A percentile compares a stretch with the other conserved stretches of the same genome.
Conservation (phyloP, 2,797 vertebrate genomes). For the Zalophus californianus region DNA sequence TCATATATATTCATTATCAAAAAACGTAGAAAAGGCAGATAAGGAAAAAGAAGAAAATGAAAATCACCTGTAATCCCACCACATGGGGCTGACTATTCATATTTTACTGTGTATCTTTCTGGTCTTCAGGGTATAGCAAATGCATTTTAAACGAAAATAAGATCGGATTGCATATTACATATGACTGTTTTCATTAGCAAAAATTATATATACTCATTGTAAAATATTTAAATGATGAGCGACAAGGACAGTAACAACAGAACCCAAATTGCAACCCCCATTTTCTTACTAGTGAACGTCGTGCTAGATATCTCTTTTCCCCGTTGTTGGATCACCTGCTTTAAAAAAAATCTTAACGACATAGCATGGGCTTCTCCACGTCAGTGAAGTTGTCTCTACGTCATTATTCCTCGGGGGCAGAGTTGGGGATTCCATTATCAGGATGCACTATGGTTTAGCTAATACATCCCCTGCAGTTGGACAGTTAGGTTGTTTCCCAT, state of each 20-base stretch:
- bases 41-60: not conserved
- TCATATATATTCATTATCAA: conserved; percentile 27
- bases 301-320: not conserved
- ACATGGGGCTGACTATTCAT: not conserved
- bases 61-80: not conserved
- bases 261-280: not conserved
- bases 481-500: not conserved
- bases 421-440: not conserved
- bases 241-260: not conserved
- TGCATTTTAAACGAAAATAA: not conserved
- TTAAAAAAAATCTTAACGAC: not conserved
- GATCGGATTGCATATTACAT: not conserved
- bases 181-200: not conserved
- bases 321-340: not conserved
- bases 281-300: not conserved
- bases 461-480: not conserved
- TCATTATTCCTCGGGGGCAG: not conserved
- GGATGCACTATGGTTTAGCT: not conserved
- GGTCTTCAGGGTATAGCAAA: not conserved
- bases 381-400: not conserved
- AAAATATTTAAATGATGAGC: not conserved
- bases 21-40: not conserved
- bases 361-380: not conserved
- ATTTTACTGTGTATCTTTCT: not conserved
- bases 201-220: not conserved